These are phyloP conservation scores for Rotaria sp. DNA, from an alignment of 2,888 invertebrate species.

Conservation along the genomic window DNA sequence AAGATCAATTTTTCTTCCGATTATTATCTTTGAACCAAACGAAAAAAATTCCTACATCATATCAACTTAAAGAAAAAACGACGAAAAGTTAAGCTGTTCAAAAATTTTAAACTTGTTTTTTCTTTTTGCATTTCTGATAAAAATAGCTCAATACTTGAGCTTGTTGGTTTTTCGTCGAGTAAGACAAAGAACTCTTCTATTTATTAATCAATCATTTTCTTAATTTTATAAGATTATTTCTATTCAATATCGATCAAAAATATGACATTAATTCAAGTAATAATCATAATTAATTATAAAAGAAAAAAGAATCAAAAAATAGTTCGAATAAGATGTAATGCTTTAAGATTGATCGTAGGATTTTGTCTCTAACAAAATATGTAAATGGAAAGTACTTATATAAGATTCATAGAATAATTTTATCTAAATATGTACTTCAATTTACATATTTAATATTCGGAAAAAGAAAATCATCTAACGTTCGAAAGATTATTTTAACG, in stretches of 20 bases:
- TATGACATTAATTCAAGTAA: background rate
- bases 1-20: too few species aligned
- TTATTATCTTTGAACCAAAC: too few species aligned
- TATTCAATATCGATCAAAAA: background rate
- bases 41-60: too few species aligned
- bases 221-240: too few species aligned
- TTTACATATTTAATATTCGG: background rate
- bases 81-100: too few species aligned
- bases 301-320: too few species aligned
- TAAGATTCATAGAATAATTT: background rate
- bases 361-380: background rate
- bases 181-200: background rate
- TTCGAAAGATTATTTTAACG: background rate
- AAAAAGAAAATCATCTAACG: background rate
- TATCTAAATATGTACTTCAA: background rate
- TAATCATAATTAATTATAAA: background rate
- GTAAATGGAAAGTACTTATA: background rate
- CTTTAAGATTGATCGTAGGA: background rate
- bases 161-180: background rate
- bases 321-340: background rate
- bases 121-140: too few species aligned
- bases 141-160: too few species aligned
- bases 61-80: too few species aligned
- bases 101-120: too few species aligned
- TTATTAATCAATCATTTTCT: too few species aligned